These are phyloP conservation scores for Lasioglossum baleicum DNA, from an alignment of 1,140 invertebrate species.

Conservation along the genomic window DNA sequence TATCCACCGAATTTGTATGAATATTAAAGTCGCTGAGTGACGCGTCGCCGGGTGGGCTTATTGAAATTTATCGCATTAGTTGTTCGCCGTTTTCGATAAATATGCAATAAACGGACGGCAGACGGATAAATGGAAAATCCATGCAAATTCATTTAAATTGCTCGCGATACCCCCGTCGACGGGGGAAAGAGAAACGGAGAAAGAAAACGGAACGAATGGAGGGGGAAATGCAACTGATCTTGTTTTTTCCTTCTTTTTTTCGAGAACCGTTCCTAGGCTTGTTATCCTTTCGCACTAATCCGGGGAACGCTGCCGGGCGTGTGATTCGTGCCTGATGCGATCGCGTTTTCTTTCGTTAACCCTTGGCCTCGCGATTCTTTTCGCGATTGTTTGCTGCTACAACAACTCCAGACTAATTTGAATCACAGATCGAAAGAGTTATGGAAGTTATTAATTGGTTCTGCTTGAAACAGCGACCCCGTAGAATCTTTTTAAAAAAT, in stretches of 20 bases:
- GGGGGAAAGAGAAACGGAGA: constrained; percentile 12
- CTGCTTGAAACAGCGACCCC: too few relatives aligned
- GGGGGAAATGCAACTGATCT: neutral
- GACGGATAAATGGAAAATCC: constrained; percentile 67
- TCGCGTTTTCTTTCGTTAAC: neutral
- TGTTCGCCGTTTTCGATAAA: constrained; percentile 63
- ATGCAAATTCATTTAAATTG: constrained; percentile 66
- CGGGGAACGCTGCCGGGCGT: neutral
- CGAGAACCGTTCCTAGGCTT: neutral
- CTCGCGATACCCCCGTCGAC: neutral
- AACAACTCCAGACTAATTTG: too few relatives aligned
- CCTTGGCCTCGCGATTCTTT: neutral
- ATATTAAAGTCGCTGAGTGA: constrained; percentile 60
- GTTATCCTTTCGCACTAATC: neutral
- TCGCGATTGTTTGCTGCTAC: too few relatives aligned
- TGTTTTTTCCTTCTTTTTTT: neutral
- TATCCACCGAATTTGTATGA: constrained; percentile 49
- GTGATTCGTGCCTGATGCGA: neutral
- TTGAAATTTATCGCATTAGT: constrained; percentile 67
- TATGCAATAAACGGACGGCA: constrained; percentile 67
- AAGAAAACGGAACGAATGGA: neutral
- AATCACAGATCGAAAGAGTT: too few relatives aligned
- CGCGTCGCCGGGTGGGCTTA: constrained; percentile 49
- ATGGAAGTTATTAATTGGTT: too few relatives aligned
- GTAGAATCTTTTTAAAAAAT: too few relatives aligned